Base-by-base conservation (phyloP, 1,140 invertebrate genomes). In the Polyergus mexicanus region DNA sequence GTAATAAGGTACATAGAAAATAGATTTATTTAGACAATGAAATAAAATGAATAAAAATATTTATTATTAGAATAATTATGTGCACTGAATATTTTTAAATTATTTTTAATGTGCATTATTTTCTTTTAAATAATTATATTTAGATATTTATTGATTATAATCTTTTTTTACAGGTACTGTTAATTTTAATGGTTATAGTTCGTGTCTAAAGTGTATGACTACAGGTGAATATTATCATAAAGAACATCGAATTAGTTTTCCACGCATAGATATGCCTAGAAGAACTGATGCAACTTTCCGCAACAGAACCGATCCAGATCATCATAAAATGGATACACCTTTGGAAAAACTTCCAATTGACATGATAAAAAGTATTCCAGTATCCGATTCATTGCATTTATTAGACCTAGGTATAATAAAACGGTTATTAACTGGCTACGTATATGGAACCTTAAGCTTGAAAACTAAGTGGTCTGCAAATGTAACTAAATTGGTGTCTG, bases 211-310 rank as follows among this genome's bases (percentile, higher is more conserved):
- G 6, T 76, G 56, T 63, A 76, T 41, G 16, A 32, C 16, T 47
- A 76, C n/a, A 6, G 58, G 58, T 76, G 58, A 63, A 63, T 77
- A 63, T 63, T 77, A 13, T 63, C 3, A 63, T 63, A n/a, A 63
- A 47, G 19, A 77, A 63, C 74, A 51, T 77, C 74, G 25, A 77
- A 47, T 63, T 22, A 77, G 58, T 77, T 77, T 75, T 65, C 41
- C 25, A 77, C 19, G 51, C 19, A 63, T 65, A 77, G 41, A 77
- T 51, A 77, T 77, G 25, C 25, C 41, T 65, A 47, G 16, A 77
- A 77, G 74, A 77, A 77, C 74, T 63, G 22, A 75, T 62, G 16
- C 41, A 63, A 35, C 58, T 77, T 77, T 77, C 19, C 22, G 58
- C 60, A 77, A 63, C 19, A 63, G 74, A 76, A 63, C 25, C 19